phyloP scores from a whole-genome alignment of 2,888 invertebrate genomes.

The Cistogaster globosa region DNA sequence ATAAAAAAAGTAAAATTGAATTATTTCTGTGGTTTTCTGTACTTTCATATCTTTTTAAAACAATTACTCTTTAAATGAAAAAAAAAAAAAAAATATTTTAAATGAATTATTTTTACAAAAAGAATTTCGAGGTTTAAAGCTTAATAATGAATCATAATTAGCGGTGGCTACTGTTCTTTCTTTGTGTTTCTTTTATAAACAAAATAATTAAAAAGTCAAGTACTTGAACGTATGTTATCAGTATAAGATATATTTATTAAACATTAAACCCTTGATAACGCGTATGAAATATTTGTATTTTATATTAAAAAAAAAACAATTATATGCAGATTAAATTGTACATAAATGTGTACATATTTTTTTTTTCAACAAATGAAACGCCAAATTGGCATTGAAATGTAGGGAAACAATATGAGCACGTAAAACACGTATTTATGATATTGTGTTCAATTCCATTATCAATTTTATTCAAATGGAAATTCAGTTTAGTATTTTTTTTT shows the following conservation, averaged over 20 bases:
- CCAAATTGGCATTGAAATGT: conserved; percentile 39
- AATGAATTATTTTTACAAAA: conserved; percentile 29
- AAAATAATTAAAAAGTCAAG: conserved; percentile 50
- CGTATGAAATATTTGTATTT: conserved; percentile 15
- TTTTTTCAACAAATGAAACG: not conserved
- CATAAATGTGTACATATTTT: conserved; percentile 9
- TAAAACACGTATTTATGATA: conserved; percentile 38
- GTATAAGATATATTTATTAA: conserved; percentile 53
- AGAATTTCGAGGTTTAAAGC: conserved; percentile 43
- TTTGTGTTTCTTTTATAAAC: conserved; percentile 4
- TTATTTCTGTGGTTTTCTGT: conserved; percentile 56
- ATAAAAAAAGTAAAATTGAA: not conserved
- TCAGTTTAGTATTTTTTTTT: not conserved
- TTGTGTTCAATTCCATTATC: not conserved
- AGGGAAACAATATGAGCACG: conserved; percentile 45
- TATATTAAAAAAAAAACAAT: conserved; percentile 13
- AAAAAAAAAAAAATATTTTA: not conserved
- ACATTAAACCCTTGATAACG: conserved; percentile 58
- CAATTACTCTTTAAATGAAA: not conserved
- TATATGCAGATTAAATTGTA: conserved; percentile 5
- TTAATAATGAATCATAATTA: conserved; percentile 57
- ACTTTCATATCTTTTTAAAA: conserved; percentile 43
- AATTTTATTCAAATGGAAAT: not conserved
- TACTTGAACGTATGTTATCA: conserved; percentile 57
- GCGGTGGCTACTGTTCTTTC: conserved; percentile 10